These are phyloP conservation scores for Apostichopus californicus DNA, from an alignment of 35 echinoderm and acorn worm species.

Conservation along the genomic window DNA sequence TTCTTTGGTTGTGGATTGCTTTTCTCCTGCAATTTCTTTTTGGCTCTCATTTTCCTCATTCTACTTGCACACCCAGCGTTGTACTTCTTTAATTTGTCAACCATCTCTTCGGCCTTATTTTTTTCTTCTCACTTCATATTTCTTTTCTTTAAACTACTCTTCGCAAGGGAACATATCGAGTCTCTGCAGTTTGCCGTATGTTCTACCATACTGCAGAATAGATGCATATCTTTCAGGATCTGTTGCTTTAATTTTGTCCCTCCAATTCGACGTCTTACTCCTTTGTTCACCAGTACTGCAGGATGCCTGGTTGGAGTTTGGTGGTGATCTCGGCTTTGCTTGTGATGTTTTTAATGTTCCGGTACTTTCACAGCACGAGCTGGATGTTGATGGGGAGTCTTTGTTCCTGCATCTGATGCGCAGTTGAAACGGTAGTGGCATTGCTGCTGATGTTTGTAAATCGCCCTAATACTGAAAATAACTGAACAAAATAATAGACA, in stretches of 20 bases:
- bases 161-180: slow-evolving; percentile 26
- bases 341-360: not conserved
- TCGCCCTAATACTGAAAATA: not conserved
- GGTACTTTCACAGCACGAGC: no score
- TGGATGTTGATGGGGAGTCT: no score
- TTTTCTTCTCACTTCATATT: slow-evolving; percentile 30
- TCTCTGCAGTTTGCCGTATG: slow-evolving; percentile 6
- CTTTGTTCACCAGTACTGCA: not conserved
- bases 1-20: not conserved
- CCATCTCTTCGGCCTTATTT: not conserved
- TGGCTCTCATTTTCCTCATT: slow-evolving; percentile 57
- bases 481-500: not conserved
- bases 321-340: not conserved
- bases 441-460: not conserved
- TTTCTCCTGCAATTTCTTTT: not conserved
- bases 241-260: slow-evolving; percentile 22
- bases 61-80: slow-evolving; percentile 22
- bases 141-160: not conserved
- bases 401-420: slow-evolving; percentile 7
- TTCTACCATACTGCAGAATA: slow-evolving; percentile 13
- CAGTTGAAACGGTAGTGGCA: not conserved
- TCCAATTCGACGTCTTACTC: slow-evolving; percentile 1
- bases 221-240: slow-evolving; percentile 28
- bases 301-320: not conserved
- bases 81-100: slow-evolving; percentile 31